phyloP scores from a whole-genome alignment of 92 coral and sea anemone genomes.

The Meandrina meandrites region DNA sequence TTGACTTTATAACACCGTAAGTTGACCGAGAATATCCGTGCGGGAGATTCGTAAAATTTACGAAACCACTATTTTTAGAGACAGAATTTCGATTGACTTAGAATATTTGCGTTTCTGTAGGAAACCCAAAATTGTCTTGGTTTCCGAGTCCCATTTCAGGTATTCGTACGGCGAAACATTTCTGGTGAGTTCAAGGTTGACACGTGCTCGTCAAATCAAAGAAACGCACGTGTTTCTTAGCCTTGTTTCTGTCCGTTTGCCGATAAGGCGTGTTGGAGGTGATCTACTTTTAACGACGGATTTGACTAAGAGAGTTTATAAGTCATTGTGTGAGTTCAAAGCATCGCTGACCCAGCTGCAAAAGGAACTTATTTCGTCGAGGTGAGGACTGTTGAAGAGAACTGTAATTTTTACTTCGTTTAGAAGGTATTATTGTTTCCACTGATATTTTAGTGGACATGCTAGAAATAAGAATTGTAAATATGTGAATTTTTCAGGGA shows the following conservation, averaged over 20 bases:
- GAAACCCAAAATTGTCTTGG: background rate
- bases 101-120: background rate
- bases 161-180: conserved; percentile 12
- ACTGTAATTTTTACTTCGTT: background rate
- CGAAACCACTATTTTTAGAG: background rate
- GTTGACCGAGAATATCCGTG: background rate
- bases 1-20: background rate
- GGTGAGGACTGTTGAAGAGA: background rate
- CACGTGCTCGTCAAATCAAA: conserved; percentile 50
- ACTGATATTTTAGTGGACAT: background rate
- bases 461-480: background rate
- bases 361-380: background rate
- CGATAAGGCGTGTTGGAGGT: background rate
- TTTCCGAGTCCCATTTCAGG: background rate
- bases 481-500: background rate
- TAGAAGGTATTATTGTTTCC: background rate
- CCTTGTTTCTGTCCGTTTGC: background rate
- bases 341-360: background rate
- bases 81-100: background rate
- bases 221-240: conserved; percentile 36
- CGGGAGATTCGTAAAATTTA: background rate
- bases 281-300: background rate
- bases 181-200: background rate
- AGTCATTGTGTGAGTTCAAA: background rate
- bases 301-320: background rate